These are phyloP conservation scores for Ginglymostoma cirratum DNA, from an alignment of 2,113 vertebrate species.

Conservation along the genomic window DNA sequence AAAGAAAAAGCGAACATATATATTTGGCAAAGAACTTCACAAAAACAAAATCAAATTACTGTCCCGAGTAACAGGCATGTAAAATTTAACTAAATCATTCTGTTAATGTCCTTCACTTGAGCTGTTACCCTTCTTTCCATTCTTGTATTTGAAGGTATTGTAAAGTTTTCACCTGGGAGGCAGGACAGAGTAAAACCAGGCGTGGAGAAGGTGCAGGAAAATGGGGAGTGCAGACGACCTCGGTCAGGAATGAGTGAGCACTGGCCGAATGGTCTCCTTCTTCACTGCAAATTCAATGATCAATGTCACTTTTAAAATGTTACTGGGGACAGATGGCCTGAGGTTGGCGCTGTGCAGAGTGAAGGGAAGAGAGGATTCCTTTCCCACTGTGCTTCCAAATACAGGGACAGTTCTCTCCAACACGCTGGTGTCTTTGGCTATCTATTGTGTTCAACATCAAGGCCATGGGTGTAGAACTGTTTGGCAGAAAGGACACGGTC, in stretches of 20 bases:
- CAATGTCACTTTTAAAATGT: background rate
- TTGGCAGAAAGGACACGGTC: background rate
- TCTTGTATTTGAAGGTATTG: background rate
- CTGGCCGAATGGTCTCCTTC: background rate
- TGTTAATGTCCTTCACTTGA: background rate
- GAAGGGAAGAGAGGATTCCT: background rate
- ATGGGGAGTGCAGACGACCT: background rate
- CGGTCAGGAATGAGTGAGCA: background rate
- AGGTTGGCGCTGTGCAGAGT: background rate
- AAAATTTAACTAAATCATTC: background rate
- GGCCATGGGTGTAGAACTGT: background rate
- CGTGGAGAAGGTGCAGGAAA: background rate
- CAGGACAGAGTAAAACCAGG: background rate
- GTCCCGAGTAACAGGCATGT: background rate
- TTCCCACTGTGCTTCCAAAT: background rate
- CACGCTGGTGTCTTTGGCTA: background rate
- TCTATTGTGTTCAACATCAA: background rate
- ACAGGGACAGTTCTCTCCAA: background rate
- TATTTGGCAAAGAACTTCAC: constrained; percentile 1
- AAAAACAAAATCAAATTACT: background rate
- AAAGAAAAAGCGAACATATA: background rate
- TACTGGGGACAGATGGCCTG: background rate
- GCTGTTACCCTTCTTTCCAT: too few relatives aligned
- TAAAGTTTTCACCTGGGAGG: background rate
- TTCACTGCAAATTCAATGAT: background rate